Conservation (phyloP, 2,888 invertebrate genomes). For the Aporophyla lueneburgensis region DNA sequence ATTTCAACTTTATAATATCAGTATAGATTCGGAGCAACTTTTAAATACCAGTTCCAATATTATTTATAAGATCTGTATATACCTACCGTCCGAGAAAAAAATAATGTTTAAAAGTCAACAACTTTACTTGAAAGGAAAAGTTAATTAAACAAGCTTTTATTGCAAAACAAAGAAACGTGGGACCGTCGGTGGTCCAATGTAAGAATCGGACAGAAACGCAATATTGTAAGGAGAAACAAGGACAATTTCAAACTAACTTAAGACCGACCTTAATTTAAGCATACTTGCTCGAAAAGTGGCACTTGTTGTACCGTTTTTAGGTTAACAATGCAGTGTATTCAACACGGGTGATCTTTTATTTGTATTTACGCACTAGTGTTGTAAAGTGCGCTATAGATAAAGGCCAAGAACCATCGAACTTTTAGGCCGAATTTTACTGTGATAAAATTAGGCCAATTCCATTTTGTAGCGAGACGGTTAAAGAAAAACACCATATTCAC, state of each 20-base stretch:
- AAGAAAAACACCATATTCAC: no score
- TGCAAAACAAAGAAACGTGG: conserved; percentile 37
- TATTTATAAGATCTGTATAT: background rate
- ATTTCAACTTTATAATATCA: no score
- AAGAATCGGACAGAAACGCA: conserved; percentile 21
- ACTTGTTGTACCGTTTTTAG: background rate
- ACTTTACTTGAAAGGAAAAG: conserved; percentile 35
- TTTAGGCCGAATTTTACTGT: background rate
- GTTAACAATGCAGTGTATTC: background rate
- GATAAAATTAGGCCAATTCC: no score
- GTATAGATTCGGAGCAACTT: background rate
- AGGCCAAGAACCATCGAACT: background rate
- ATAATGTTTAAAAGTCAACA: conserved; percentile 9
- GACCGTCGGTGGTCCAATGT: conserved; percentile 19
- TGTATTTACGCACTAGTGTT: background rate
- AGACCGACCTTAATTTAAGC: background rate
- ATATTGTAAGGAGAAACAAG: conserved; percentile 11
- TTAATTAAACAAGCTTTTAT: conserved; percentile 48
- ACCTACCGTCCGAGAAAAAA: background rate
- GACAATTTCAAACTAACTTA: background rate
- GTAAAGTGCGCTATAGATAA: background rate
- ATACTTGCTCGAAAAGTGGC: background rate
- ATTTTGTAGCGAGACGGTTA: no score
- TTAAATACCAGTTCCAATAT: background rate
- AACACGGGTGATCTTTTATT: background rate